Evolutionary conservation across 2,797 vertebrate species (phyloP).

Genomic region (Rhinoraja longicauda): DNA sequence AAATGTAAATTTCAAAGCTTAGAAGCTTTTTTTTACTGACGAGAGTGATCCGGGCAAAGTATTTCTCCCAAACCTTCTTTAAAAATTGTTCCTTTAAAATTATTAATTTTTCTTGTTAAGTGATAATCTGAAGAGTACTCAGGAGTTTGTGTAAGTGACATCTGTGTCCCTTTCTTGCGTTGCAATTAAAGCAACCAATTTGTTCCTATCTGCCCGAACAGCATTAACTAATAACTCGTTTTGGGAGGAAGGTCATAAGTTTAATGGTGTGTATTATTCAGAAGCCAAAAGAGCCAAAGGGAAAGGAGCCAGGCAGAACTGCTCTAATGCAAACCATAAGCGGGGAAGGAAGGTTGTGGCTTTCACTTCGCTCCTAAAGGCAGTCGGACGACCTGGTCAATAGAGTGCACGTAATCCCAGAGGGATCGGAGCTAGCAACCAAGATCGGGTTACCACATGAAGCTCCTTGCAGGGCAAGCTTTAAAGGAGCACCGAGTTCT

Average conservation of each 20-base stretch:
- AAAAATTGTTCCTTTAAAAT: background rate
- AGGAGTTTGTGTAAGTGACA: slow-evolving; percentile 26
- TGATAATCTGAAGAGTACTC: slow-evolving; percentile 3
- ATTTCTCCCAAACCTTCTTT: background rate
- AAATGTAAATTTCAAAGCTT: background rate
- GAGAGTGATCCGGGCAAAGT: background rate
- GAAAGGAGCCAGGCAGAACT: slow-evolving; percentile 59
- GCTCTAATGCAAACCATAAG: slow-evolving; percentile 78
- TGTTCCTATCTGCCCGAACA: slow-evolving; percentile 44
- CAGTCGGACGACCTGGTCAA: slow-evolving; percentile 52
- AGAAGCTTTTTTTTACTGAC: background rate
- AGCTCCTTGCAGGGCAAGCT: slow-evolving; percentile 6
- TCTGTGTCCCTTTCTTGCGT: slow-evolving; percentile 35
- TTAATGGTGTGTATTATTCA: slow-evolving; percentile 57
- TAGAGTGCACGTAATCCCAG: slow-evolving; percentile 38
- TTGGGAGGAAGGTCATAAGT: slow-evolving; percentile 58
- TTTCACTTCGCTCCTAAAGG: slow-evolving; percentile 56
- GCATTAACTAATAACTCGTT: slow-evolving; percentile 44
- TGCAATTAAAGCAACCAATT: slow-evolving; percentile 38
- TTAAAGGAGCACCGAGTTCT: slow-evolving; percentile 8
- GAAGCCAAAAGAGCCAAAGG: slow-evolving; percentile 56
- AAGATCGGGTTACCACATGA: slow-evolving; percentile 1
- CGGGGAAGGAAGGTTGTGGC: slow-evolving; percentile 49
- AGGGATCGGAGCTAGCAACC: slow-evolving; percentile 1
- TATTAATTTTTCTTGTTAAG: background rate